Base-by-base conservation (phyloP, 2,113 vertebrate species). In the Ramphastos sulfuratus region DNA sequence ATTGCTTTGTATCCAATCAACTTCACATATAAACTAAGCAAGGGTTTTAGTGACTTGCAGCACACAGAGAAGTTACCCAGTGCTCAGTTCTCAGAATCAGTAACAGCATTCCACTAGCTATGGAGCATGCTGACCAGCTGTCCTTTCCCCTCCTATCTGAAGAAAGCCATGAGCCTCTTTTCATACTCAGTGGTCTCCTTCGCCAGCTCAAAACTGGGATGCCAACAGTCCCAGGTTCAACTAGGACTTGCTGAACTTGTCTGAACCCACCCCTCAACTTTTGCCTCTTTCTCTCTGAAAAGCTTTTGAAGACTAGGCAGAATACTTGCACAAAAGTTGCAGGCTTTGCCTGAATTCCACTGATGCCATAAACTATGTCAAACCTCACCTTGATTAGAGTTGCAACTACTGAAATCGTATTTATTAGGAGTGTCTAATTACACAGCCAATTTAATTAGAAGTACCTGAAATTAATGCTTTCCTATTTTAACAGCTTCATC, bases 101-200 rank as follows among this genome's bases (percentile, higher is more conserved):
- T 1, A 65, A 28, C 1, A 60, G 15, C 0, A 13, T n/a, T 69
- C 44, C 1, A 3, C 15, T 60, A 5, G 28, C 1, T 4, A 1
- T 4, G 6, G 25, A 61, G 8, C 3, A 2, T 3, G 16, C 6
- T 0, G 3, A 7, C 5, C 1, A 6, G 11, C 46, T 6, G 8
- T 18, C 11, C 39, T 23, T 63, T 21, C 4, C 4, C 24, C 25
- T 58, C 6, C 25, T 4, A 16, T 16, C 4, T 16, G 5, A 39
- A 17, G 3, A 12, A 35, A 24, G 13, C 10, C 15, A 6, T 1
- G 3, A 14, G 33, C 25, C 37, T 39, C 46, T 7, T 2, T 39
- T 31, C 2, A 17, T 2, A 17, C 59, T 55, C 54, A 14, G 2
- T 0, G 0, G 10, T 42, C 24, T 50, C 15, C 35, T 79, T 21